A percentile compares a stretch with the other conserved stretches of the same genome.
These are phyloP conservation scores for Chouioia cunea DNA, from an alignment of 2,888 invertebrate genomes.

Conservation along the genomic window DNA sequence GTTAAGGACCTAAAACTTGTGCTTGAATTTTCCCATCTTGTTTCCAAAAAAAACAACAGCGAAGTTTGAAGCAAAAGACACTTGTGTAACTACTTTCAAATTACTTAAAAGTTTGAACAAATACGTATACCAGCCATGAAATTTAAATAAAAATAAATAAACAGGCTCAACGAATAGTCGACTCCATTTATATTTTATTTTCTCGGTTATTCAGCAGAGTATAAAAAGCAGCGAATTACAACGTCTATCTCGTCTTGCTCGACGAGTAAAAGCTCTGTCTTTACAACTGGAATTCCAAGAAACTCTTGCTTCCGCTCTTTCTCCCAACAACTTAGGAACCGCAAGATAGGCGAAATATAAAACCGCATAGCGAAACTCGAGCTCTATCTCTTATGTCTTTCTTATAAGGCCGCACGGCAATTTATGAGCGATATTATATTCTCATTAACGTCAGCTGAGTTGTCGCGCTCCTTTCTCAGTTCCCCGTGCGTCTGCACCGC, in stretches of 20 bases:
- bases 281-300: not conserved
- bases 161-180: too few relatives aligned
- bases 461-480: conserved; percentile 5
- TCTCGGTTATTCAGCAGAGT: too few relatives aligned
- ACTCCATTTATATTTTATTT: too few relatives aligned
- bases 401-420: conserved; percentile 32
- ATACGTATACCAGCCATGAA: too few relatives aligned
- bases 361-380: not conserved
- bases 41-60: not conserved
- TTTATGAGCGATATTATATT: conserved; percentile 47
- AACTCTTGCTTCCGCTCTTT: not conserved
- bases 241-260: too few relatives aligned
- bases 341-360: not conserved
- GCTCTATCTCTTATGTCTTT: conserved; percentile 28
- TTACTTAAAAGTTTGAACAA: too few relatives aligned
- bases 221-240: not conserved
- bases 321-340: conserved; percentile 2
- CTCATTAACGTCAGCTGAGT: conserved; percentile 40
- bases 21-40: conserved; percentile 32
- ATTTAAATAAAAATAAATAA: too few relatives aligned
- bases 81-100: too few relatives aligned
- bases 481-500: conserved; percentile 5
- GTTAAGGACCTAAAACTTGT: conserved; percentile 38
- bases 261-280: not conserved
- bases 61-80: too few relatives aligned